Conservation (phyloP, 1,140 invertebrate species). For the Nautilus pompilius region DNA sequence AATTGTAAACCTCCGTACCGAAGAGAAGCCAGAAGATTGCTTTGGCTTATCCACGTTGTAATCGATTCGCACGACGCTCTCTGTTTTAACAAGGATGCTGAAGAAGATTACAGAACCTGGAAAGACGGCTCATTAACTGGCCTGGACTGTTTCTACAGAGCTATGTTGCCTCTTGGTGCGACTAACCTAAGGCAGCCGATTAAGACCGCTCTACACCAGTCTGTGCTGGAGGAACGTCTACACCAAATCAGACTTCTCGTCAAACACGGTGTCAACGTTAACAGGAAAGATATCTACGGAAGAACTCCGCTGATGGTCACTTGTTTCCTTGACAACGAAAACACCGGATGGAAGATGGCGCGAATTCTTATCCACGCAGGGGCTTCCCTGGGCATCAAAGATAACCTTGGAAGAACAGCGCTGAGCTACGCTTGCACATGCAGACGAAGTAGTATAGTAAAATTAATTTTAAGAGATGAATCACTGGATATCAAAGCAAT, state of each 20-base stretch:
- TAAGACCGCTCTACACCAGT: constrained; percentile 52
- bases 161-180: too few species aligned
- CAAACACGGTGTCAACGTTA: constrained; percentile 37
- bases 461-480: constrained; percentile 35
- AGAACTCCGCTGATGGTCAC: constrained; percentile 49
- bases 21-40: too few species aligned
- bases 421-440: constrained; percentile 44
- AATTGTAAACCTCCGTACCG: too few species aligned
- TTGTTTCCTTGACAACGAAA: constrained; percentile 40
- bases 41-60: too few species aligned
- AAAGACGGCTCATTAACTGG: too few species aligned
- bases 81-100: too few species aligned
- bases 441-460: constrained; percentile 33
- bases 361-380: constrained; percentile 40
- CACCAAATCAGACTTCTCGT: constrained; percentile 49
- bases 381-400: constrained; percentile 30
- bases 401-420: constrained; percentile 42
- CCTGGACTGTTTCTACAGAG: too few species aligned
- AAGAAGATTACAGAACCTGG: too few species aligned
- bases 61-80: too few species aligned
- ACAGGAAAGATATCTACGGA: constrained; percentile 43
- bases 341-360: constrained; percentile 43
- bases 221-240: constrained; percentile 44
- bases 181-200: too few species aligned
- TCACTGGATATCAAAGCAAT: constrained; percentile 42